Conservation (phyloP, 1,140 invertebrate genomes). For the Drosophila ambigua region DNA sequence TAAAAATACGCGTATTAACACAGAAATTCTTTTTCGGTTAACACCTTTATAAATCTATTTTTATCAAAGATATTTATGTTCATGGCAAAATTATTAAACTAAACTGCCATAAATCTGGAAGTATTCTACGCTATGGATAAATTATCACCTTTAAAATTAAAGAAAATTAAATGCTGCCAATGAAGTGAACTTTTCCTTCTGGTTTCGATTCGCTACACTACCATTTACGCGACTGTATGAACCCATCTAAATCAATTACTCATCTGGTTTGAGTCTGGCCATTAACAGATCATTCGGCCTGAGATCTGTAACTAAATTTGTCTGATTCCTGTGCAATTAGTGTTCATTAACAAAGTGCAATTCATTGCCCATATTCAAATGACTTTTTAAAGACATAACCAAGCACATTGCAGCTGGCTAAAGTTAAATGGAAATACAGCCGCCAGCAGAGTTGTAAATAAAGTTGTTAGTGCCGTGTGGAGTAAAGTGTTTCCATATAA, state of each 20-base stretch:
- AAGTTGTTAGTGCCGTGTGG: background rate
- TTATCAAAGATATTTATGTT: no score
- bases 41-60: no score
- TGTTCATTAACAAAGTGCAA: conserved; percentile 42
- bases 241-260: conserved; percentile 6
- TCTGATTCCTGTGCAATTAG: conserved; percentile 34
- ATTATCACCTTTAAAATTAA: no score
- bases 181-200: no score
- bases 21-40: no score
- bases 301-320: conserved; percentile 12
- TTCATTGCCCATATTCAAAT: conserved; percentile 22
- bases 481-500: conserved; percentile 5
- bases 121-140: no score
- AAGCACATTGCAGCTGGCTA: no score
- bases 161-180: no score
- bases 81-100: no score
- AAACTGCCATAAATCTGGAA: background rate
- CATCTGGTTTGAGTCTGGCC: conserved; percentile 11
- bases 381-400: background rate
- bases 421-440: conserved; percentile 20
- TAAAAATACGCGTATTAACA: background rate
- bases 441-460: conserved; percentile 20
- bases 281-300: conserved; percentile 8
- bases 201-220: no score
- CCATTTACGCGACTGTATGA: background rate